Evolutionary conservation across 2,888 invertebrate species (phyloP).

Genomic region (Campaea margaritaria): DNA sequence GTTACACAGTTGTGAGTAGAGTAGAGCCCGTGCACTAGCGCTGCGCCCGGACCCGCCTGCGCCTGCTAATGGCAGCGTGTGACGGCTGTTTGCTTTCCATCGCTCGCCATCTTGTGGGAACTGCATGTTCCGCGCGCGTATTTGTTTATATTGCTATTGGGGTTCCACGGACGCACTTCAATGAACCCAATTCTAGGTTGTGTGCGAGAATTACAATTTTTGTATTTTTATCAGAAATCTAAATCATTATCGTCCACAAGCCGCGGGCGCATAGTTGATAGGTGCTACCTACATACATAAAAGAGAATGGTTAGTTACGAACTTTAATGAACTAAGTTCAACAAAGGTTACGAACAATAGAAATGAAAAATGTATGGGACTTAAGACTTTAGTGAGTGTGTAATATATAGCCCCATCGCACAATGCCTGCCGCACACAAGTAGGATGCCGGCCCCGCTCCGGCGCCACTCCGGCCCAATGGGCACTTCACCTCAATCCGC

Average conservation of each 20-base stretch:
- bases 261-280: too few relatives aligned
- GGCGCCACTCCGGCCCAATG: neutral
- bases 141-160: conserved; percentile 32
- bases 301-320: too few relatives aligned
- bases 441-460: neutral
- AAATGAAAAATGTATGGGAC: too few relatives aligned
- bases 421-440: neutral
- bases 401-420: neutral
- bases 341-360: too few relatives aligned
- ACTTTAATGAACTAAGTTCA: too few relatives aligned
- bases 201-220: too few relatives aligned
- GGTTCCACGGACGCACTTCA: conserved; percentile 8
- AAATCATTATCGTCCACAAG: too few relatives aligned
- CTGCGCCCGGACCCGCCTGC: conserved; percentile 1
- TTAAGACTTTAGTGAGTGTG: neutral
- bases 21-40: neutral
- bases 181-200: too few relatives aligned
- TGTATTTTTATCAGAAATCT: too few relatives aligned
- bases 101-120: conserved; percentile 34
- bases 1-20: neutral
- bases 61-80: neutral
- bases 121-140: conserved; percentile 28
- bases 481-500: conserved; percentile 5
- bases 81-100: conserved; percentile 21
- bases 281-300: too few relatives aligned